Conservation (phyloP, 2,113 vertebrate genomes). For the Pterocles orientalis region DNA sequence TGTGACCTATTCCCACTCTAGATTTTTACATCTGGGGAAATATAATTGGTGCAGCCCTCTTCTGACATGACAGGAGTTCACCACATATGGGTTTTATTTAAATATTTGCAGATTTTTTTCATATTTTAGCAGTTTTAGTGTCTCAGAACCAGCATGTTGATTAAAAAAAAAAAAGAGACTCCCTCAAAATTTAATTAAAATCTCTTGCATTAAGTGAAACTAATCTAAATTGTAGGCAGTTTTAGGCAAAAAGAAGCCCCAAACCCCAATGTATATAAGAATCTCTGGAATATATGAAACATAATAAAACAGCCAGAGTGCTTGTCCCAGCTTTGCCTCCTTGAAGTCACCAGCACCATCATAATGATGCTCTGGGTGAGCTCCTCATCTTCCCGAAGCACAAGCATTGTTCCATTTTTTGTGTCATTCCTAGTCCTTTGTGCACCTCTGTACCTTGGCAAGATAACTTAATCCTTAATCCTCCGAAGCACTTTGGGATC, state of each 20-base stretch:
- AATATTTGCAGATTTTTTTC: not conserved
- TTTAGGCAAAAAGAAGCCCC: not conserved
- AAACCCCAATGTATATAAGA: not conserved
- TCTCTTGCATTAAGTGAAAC: not conserved
- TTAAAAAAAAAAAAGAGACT: not conserved
- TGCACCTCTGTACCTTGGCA: not conserved
- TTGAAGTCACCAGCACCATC: not conserved
- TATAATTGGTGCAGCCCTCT: not conserved
- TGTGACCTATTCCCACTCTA: not conserved
- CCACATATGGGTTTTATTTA: not conserved
- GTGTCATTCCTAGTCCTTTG: not conserved
- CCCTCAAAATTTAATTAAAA: not conserved
- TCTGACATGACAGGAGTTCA: not conserved
- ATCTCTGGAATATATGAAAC: not conserved
- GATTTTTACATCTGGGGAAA: not conserved
- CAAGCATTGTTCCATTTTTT: not conserved
- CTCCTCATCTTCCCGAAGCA: not conserved
- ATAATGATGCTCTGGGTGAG: not conserved
- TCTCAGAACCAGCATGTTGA: not conserved
- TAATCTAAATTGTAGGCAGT: not conserved
- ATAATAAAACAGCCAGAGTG: not conserved
- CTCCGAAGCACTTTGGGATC: not conserved
- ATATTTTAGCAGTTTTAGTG: not conserved
- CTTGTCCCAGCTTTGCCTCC: not conserved
- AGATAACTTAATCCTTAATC: not conserved